Evolutionary conservation across 2,797 vertebrate genomes (phyloP).

Genomic region (Toxotes lorentzi): DNA sequence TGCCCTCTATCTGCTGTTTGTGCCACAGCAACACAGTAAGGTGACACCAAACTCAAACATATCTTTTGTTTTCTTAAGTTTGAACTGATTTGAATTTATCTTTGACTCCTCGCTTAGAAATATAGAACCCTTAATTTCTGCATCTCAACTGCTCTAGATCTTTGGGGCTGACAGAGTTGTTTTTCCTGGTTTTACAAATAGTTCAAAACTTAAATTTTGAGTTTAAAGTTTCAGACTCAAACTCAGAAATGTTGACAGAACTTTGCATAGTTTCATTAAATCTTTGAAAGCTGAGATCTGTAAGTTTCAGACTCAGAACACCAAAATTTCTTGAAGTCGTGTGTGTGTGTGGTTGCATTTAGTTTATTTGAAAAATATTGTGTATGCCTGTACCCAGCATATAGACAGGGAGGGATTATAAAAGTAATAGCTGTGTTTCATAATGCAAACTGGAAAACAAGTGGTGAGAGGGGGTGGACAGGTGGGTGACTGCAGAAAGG

Average conservation of each 20-base stretch:
- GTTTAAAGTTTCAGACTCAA: neutral
- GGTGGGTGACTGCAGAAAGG: conserved; percentile 46
- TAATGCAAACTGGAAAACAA: conserved; percentile 17
- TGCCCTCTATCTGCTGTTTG: too few relatives aligned
- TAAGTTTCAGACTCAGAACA: conserved; percentile 1
- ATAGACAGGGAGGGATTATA: conserved; percentile 2
- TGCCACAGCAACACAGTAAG: too few relatives aligned
- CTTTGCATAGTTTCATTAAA: neutral
- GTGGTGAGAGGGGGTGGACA: conserved; percentile 51
- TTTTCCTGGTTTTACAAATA: neutral
- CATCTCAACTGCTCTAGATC: neutral
- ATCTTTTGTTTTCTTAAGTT: too few relatives aligned
- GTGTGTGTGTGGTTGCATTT: neutral
- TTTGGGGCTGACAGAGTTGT: neutral
- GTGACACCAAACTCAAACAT: too few relatives aligned
- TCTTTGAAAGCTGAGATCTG: neutral
- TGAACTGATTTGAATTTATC: too few relatives aligned
- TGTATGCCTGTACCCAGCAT: neutral
- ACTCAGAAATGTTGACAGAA: neutral
- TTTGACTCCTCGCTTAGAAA: too few relatives aligned
- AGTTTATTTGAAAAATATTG: neutral
- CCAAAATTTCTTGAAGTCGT: too few relatives aligned
- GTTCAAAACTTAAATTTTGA: neutral
- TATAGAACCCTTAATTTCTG: neutral
- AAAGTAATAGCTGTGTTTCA: conserved; percentile 26